These are phyloP conservation scores for Aegypius monachus DNA, from an alignment of 2,113 vertebrate genomes.

Conservation along the genomic window DNA sequence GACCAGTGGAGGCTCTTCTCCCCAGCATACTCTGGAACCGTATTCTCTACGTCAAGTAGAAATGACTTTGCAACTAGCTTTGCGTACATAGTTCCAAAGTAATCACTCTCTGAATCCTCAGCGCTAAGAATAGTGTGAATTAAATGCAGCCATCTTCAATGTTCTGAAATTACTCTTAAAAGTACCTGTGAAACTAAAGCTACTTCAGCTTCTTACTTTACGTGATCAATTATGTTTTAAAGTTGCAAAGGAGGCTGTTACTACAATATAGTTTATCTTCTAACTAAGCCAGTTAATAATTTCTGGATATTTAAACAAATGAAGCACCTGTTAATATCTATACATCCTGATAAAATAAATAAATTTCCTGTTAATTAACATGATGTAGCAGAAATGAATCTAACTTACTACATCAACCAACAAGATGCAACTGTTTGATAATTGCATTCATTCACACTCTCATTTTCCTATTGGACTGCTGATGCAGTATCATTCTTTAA, in stretches of 20 bases:
- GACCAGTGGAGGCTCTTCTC: not conserved
- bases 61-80: not conserved
- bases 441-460: not conserved
- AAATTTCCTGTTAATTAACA: constrained; percentile 23
- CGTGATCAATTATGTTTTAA: not conserved
- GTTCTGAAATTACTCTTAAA: not conserved
- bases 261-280: not conserved
- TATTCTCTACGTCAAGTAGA: not conserved
- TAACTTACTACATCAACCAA: not conserved
- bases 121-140: not conserved
- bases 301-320: constrained; percentile 22
- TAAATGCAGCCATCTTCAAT: not conserved
- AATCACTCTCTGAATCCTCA: not conserved
- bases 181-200: not conserved
- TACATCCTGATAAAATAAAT: not conserved
- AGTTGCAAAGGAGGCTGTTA: not conserved
- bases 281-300: not conserved
- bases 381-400: not conserved
- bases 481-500: not conserved
- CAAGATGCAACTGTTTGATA: not conserved
- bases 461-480: not conserved
- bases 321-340: not conserved
- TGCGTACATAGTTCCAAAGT: not conserved
- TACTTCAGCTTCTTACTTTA: not conserved
- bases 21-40: not conserved